Percentiles rank a stretch among this genome's conserved stretches.
These are phyloP conservation scores for Athrips mouffetella DNA, from an alignment of 2,888 invertebrate species.

Conservation along the genomic window DNA sequence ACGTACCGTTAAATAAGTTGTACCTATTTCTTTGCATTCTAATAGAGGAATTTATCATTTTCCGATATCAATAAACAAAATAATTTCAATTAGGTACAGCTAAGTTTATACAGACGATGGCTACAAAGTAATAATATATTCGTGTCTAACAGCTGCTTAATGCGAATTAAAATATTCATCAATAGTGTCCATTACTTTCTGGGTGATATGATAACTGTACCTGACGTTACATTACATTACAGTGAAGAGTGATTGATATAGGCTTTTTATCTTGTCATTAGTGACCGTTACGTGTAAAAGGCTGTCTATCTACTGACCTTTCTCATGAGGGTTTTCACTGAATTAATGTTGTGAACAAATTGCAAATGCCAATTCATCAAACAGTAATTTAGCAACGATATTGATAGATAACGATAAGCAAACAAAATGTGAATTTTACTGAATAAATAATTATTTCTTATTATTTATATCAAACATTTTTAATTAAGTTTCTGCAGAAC, in stretches of 20 bases:
- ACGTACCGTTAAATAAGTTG: too few relatives aligned
- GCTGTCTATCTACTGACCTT: background rate
- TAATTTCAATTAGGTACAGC: too few relatives aligned
- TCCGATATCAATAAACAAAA: too few relatives aligned
- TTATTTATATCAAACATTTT: too few relatives aligned
- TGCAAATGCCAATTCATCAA: background rate
- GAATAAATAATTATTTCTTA: too few relatives aligned
- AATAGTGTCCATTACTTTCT: slow-evolving; percentile 6
- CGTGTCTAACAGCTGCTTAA: too few relatives aligned
- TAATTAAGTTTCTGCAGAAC: too few relatives aligned
- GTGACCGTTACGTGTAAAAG: slow-evolving; percentile 14
- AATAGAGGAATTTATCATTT: background rate
- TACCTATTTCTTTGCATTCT: background rate
- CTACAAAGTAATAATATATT: too few relatives aligned
- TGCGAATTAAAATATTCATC: slow-evolving; percentile 3
- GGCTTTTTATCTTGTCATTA: slow-evolving; percentile 10
- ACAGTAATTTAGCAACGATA: background rate
- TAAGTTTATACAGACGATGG: too few relatives aligned
- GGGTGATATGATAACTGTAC: slow-evolving; percentile 18
- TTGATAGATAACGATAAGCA: background rate
- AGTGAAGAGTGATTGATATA: slow-evolving; percentile 10
- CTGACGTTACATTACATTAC: slow-evolving; percentile 2
- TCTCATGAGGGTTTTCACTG: background rate
- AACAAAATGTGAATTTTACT: background rate
- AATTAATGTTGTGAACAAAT: background rate